phyloP scores from a whole-genome alignment of 2,113 vertebrate species.

The Tupaia tana region DNA sequence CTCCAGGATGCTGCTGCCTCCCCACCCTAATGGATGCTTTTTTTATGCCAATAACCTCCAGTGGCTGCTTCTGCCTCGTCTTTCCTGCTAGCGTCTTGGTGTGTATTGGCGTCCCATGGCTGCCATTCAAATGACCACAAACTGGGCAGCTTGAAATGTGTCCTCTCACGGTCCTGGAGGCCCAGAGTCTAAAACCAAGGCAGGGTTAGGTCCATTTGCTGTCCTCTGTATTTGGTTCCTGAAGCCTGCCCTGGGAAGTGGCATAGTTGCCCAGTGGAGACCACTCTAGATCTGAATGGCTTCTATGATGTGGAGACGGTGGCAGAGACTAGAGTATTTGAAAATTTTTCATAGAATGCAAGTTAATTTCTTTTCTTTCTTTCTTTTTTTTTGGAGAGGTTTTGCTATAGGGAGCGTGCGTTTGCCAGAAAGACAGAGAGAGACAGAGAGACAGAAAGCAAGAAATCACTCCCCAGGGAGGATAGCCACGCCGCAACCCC shows the following conservation, averaged over 20 bases:
- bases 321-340: background rate
- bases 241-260: background rate
- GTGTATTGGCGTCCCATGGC: background rate
- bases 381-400: too few species aligned
- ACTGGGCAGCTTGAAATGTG: background rate
- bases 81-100: too few species aligned
- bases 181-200: background rate
- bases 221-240: background rate
- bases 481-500: too few species aligned
- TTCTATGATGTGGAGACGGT: background rate
- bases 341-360: background rate
- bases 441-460: too few species aligned
- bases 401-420: too few species aligned
- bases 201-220: background rate
- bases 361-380: background rate
- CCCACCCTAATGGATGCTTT: background rate
- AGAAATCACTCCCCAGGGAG: too few species aligned
- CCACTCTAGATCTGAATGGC: too few species aligned
- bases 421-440: too few species aligned
- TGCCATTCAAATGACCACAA: background rate
- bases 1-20: accelerated
- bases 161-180: background rate
- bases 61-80: too few species aligned
- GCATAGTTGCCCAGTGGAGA: too few species aligned
- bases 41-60: accelerated